These are phyloP conservation scores for Lepetodrilus schrolli DNA, from an alignment of 2,888 invertebrate species.

Conservation along the genomic window DNA sequence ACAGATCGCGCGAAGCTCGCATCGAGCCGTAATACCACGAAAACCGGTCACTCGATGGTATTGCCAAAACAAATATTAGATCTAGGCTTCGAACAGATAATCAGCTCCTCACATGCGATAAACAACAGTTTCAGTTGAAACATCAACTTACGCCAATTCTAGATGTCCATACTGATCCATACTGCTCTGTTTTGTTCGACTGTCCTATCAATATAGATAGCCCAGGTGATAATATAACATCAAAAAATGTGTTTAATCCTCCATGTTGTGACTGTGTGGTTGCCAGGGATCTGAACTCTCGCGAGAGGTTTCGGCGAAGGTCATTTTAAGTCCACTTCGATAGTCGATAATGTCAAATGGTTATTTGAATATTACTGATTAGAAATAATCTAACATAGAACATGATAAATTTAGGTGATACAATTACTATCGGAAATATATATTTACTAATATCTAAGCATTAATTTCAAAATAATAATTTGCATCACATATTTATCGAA, in stretches of 20 bases:
- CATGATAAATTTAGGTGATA: background rate
- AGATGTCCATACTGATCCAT: conserved; percentile 67
- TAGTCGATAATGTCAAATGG: background rate
- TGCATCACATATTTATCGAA: background rate
- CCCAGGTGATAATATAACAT: background rate
- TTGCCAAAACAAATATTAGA: no score
- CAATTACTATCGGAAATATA: background rate
- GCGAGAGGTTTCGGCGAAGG: conserved; percentile 9
- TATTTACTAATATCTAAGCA: background rate
- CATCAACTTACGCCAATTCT: conserved; percentile 59
- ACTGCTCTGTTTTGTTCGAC: background rate
- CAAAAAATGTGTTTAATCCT: background rate
- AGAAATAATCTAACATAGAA: background rate
- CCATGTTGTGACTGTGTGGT: conserved; percentile 44
- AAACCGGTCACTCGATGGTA: no score
- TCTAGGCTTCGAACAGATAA: no score
- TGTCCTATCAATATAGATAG: background rate
- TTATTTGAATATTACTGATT: background rate
- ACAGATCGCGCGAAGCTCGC: no score
- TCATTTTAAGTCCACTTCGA: background rate
- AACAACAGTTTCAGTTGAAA: no score
- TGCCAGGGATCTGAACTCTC: conserved; percentile 47
- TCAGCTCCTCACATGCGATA: no score
- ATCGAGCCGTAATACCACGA: no score
- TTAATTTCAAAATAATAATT: no score